Percentiles rank a stretch among this genome's conserved stretches.
phyloP scores from a whole-genome alignment of 2,797 vertebrate genomes.

The Sciurus vulgaris region DNA sequence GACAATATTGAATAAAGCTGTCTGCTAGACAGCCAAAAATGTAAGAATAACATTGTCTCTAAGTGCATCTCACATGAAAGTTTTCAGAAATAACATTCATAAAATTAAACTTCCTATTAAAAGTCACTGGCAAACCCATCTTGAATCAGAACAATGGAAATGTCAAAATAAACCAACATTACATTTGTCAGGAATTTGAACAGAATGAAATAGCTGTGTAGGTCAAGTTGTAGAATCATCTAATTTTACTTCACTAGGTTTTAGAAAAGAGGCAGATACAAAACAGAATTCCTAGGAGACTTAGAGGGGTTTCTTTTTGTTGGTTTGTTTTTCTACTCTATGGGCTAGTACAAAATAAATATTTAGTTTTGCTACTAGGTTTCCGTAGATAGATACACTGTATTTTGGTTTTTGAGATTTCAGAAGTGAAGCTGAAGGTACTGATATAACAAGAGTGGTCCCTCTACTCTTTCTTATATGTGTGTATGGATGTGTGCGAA shows the following conservation, averaged over 20 bases:
- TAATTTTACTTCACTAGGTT: constrained; percentile 52
- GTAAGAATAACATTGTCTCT: constrained; percentile 73
- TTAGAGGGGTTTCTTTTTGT: neutral
- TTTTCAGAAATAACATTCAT: constrained; percentile 70
- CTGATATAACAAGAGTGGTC: neutral
- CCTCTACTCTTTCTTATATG: neutral
- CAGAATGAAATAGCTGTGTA: constrained; percentile 64
- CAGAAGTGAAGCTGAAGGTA: constrained; percentile 39
- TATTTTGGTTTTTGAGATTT: constrained; percentile 13
- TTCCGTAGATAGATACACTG: constrained; percentile 52
- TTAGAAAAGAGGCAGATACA: constrained; percentile 31
- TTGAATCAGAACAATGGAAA: constrained; percentile 66
- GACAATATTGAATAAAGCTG: constrained; percentile 73
- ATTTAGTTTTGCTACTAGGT: constrained; percentile 8
- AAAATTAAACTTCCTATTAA: constrained; percentile 80
- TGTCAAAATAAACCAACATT: constrained; percentile 71
- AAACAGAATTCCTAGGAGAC: constrained; percentile 20
- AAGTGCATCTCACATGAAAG: constrained; percentile 50
- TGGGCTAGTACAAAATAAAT: constrained; percentile 56
- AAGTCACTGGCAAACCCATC: constrained; percentile 70
- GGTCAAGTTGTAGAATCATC: constrained; percentile 27
- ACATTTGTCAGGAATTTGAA: constrained; percentile 70
- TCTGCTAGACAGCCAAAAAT: constrained; percentile 72
- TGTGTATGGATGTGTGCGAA: neutral
- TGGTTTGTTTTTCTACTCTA: constrained; percentile 55